These are phyloP conservation scores for Eupithecia insigniata DNA, from an alignment of 2,888 invertebrate species.

Conservation along the genomic window DNA sequence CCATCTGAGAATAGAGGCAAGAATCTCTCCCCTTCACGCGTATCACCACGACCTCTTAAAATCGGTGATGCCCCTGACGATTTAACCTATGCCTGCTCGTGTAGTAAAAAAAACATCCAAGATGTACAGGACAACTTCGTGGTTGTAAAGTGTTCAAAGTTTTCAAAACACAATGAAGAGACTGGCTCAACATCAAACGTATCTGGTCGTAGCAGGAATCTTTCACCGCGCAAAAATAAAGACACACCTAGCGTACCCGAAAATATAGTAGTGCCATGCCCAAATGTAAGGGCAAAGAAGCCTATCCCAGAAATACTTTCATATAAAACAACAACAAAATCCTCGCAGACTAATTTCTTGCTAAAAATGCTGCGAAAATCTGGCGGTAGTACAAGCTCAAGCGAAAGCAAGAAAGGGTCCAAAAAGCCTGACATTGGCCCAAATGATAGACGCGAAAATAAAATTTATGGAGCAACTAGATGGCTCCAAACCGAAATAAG, in stretches of 20 bases:
- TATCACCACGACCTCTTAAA: constrained; percentile 43
- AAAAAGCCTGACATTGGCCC: not conserved
- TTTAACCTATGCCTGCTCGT: constrained; percentile 69
- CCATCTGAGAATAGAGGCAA: constrained; percentile 19
- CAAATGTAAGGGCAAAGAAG: constrained; percentile 2
- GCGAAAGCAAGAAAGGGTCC: constrained; percentile 22
- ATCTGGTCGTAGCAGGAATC: constrained; percentile 17
- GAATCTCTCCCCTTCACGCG: constrained; percentile 31
- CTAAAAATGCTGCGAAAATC: constrained; percentile 51
- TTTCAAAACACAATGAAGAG: constrained; percentile 55
- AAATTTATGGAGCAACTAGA: constrained; percentile 63
- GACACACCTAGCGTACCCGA: constrained; percentile 4
- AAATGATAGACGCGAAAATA: constrained; percentile 12
- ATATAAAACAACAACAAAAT: constrained; percentile 56
- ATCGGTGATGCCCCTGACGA: constrained; percentile 55
- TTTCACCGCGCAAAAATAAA: constrained; percentile 30
- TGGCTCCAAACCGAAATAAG: constrained; percentile 77
- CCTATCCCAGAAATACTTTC: constrained; percentile 8
- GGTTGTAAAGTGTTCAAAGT: constrained; percentile 67
- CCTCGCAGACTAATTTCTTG: constrained; percentile 70
- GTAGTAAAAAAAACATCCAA: constrained; percentile 54
- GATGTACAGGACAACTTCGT: constrained; percentile 62
- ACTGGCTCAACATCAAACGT: constrained; percentile 34
- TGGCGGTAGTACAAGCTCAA: constrained; percentile 47
- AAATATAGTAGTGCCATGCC: constrained; percentile 14